Conservation (phyloP, 2,797 vertebrate genomes). For the Lemur catta region DNA sequence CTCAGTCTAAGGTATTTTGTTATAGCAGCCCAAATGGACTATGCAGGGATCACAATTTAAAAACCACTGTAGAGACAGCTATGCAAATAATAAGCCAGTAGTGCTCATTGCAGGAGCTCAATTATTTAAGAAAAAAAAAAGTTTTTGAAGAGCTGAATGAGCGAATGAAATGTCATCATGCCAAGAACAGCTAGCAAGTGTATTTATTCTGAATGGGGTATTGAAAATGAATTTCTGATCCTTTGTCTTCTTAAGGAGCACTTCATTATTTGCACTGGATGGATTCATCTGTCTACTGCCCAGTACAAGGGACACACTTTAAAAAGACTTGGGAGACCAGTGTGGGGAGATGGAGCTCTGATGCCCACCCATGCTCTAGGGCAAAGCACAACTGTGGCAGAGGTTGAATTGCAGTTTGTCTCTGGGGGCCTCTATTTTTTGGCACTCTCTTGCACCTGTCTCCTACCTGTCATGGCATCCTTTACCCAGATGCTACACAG, state of each 20-base stretch:
- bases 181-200: not conserved
- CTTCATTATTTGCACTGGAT: not conserved
- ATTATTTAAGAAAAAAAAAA: not conserved
- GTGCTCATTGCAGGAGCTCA: not conserved
- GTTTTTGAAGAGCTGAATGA: not conserved
- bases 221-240: not conserved
- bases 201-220: not conserved
- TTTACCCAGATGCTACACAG: not conserved
- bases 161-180: not conserved
- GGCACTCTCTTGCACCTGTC: no score
- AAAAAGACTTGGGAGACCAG: not conserved
- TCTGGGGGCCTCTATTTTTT: not conserved
- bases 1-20: not conserved
- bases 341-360: no score
- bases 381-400: not conserved
- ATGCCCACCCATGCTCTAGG: not conserved
- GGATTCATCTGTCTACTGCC: not conserved
- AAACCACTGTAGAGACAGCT: not conserved
- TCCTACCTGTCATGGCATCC: not conserved
- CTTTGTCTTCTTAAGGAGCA: not conserved
- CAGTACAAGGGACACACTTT: not conserved
- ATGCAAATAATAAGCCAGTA: not conserved
- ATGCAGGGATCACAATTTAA: not conserved
- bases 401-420: not conserved
- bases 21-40: not conserved